Evolutionary conservation across 2,113 vertebrate genomes (phyloP).

Genomic region (Tichodroma muraria): DNA sequence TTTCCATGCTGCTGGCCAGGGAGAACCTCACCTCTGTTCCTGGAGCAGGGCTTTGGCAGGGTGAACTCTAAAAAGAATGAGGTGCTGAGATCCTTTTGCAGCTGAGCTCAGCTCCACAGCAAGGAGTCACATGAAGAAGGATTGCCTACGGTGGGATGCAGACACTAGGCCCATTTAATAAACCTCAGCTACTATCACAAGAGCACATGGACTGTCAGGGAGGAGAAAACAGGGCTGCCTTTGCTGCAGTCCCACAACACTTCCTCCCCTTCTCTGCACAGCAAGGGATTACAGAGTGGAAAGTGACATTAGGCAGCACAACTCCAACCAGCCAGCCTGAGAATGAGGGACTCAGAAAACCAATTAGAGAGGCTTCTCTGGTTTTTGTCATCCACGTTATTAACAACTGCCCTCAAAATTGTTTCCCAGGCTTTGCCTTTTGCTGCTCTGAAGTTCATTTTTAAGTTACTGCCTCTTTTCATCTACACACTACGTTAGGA

Average conservation of each 20-base stretch:
- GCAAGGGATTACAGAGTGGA: neutral
- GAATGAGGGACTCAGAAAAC: neutral
- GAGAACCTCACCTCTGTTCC: neutral
- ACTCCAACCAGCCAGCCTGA: neutral
- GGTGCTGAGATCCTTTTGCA: neutral
- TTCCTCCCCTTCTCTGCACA: neutral
- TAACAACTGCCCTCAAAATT: neutral
- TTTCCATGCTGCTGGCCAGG: neutral
- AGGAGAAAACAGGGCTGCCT: neutral
- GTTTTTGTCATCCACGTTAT: neutral
- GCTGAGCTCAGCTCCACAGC: neutral
- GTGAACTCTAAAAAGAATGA: neutral
- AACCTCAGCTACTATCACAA: neutral
- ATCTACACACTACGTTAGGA: accelerated
- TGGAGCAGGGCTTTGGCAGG: neutral
- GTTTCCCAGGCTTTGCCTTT: neutral
- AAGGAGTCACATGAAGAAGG: neutral
- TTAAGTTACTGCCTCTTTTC: neutral
- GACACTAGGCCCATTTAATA: neutral
- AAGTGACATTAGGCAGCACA: neutral
- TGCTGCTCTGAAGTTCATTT: neutral
- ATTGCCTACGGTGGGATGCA: neutral
- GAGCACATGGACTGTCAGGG: neutral
- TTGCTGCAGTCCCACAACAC: neutral
- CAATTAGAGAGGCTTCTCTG: neutral